phyloP scores from a whole-genome alignment of 2,888 invertebrate genomes.

The Invenusta paracnida region DNA sequence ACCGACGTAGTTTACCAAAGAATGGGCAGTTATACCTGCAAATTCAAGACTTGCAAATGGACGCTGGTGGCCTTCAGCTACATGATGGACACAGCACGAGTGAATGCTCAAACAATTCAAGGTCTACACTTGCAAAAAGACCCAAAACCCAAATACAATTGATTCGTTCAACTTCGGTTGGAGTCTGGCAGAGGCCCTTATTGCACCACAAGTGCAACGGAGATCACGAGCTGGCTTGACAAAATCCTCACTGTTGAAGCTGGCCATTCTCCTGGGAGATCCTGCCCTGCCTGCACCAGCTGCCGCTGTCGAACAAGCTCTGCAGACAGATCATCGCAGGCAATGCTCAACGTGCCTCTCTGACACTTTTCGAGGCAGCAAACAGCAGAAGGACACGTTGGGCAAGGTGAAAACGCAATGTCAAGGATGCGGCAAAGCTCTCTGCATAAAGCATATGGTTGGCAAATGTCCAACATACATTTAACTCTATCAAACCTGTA shows the following conservation, averaged over 20 bases:
- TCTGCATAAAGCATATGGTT: constrained; percentile 13
- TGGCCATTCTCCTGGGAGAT: background rate
- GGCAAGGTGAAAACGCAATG: background rate
- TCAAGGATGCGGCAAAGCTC: background rate
- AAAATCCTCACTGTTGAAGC: background rate
- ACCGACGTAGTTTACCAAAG: background rate
- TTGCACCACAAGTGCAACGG: background rate
- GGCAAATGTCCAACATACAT: background rate
- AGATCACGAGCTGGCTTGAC: background rate
- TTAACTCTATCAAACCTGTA: background rate
- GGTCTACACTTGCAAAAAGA: background rate
- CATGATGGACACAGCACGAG: background rate
- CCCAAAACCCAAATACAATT: background rate
- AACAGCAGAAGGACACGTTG: background rate
- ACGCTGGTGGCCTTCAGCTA: constrained; percentile 14
- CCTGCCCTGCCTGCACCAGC: background rate
- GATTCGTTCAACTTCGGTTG: background rate
- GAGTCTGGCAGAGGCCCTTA: background rate
- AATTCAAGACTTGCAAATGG: constrained; percentile 15
- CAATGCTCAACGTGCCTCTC: background rate
- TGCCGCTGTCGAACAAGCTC: background rate
- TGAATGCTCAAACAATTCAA: constrained; percentile 18
- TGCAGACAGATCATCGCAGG: background rate
- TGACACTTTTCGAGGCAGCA: background rate
- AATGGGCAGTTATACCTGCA: background rate